phyloP scores from a whole-genome alignment of 2,888 invertebrate species.

The Eupithecia subfuscata region DNA sequence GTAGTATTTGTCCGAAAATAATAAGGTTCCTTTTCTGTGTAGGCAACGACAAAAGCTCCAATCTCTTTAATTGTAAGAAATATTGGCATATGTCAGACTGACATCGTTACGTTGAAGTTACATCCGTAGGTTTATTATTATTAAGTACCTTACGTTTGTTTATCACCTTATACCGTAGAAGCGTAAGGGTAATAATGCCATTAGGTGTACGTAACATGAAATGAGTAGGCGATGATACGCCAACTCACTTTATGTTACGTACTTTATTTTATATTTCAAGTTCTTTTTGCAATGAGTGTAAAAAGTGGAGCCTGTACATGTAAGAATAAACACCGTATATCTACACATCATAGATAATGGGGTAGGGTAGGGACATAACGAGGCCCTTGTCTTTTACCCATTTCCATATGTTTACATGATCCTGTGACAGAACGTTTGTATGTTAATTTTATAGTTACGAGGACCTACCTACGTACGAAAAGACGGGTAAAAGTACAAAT shows the following conservation, averaged over 20 bases:
- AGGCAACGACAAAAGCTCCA: slow-evolving; percentile 7
- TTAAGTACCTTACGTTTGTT: background rate
- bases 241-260: too few relatives aligned
- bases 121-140: background rate
- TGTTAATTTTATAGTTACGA: slow-evolving; percentile 72
- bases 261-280: background rate
- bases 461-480: slow-evolving; percentile 56
- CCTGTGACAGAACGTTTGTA: slow-evolving; percentile 64
- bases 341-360: slow-evolving; percentile 34
- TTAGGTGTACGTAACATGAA: background rate
- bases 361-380: slow-evolving; percentile 35
- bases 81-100: slow-evolving; percentile 1
- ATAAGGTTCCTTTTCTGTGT: background rate
- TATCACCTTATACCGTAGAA: background rate
- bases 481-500: slow-evolving; percentile 75
- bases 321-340: slow-evolving; percentile 7
- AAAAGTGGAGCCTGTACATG: slow-evolving; percentile 1
- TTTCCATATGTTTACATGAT: slow-evolving; percentile 51
- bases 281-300: background rate
- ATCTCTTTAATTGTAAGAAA: slow-evolving; percentile 11
- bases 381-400: slow-evolving; percentile 46
- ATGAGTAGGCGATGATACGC: too few relatives aligned
- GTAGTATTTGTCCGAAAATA: background rate
- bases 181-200: background rate
- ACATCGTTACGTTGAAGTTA: background rate